These are phyloP conservation scores for Sylvicapra grimmia DNA, from an alignment of 2,113 vertebrate genomes.

Conservation along the genomic window DNA sequence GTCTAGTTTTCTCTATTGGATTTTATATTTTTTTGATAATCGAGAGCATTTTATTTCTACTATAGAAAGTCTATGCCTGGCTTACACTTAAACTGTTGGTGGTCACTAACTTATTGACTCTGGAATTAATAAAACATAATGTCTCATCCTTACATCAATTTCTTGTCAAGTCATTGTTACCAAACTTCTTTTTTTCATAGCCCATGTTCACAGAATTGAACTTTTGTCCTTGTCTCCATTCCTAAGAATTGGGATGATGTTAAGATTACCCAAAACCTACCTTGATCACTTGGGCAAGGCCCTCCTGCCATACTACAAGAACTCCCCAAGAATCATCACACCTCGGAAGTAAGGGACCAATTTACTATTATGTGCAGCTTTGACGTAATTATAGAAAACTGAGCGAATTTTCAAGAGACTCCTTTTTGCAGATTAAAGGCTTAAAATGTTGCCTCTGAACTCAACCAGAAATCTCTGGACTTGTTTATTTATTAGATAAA, in stretches of 20 bases:
- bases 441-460: background rate
- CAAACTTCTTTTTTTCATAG: background rate
- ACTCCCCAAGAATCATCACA: background rate
- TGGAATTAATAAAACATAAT: background rate
- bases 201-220: background rate
- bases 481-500: background rate
- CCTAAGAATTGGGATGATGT: background rate
- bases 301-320: background rate
- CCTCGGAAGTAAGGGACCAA: background rate
- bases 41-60: background rate
- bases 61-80: background rate
- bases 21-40: background rate
- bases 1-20: background rate
- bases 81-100: background rate
- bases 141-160: background rate
- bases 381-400: background rate
- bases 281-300: background rate
- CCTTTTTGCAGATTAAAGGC: background rate
- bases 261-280: background rate
- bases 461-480: background rate
- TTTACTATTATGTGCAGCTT: background rate
- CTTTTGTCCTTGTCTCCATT: background rate
- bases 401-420: background rate
- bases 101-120: background rate
- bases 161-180: background rate